Evolutionary conservation across 2,113 vertebrate species (phyloP).

Genomic region (Progne subis): DNA sequence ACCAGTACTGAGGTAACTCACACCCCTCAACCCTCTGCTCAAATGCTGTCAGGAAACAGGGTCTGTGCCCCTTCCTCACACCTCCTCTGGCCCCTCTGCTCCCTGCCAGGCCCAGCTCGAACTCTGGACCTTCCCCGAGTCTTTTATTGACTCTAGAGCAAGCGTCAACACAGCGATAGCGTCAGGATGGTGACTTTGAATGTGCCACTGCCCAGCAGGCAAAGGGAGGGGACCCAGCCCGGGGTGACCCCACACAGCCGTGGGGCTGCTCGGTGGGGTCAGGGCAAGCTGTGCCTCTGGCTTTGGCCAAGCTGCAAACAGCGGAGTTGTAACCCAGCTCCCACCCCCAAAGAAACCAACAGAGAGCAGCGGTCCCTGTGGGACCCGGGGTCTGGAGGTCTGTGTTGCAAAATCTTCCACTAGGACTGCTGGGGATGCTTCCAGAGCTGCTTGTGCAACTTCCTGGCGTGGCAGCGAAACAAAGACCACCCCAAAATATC

Average conservation of each 20-base stretch:
- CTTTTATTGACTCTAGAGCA: neutral
- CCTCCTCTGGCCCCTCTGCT: neutral
- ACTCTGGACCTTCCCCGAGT: neutral
- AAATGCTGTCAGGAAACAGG: neutral
- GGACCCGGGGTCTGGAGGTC: rapidly evolving
- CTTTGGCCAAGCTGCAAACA: neutral
- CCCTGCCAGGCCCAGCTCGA: neutral
- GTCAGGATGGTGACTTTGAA: neutral
- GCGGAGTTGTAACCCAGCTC: neutral
- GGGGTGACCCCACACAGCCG: rapidly evolving
- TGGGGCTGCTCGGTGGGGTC: neutral
- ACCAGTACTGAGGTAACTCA: rapidly evolving
- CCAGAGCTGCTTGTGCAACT: neutral
- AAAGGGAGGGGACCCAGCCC: neutral
- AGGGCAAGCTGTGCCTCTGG: neutral
- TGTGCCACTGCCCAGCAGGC: rapidly evolving
- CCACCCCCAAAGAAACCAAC: rapidly evolving
- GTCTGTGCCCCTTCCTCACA: neutral
- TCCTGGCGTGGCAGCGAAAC: rapidly evolving
- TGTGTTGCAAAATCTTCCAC: neutral
- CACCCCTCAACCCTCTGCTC: neutral
- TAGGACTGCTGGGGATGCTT: neutral
- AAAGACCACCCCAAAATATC: neutral
- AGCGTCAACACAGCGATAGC: rapidly evolving
- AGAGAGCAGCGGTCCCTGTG: rapidly evolving